Base-by-base conservation (phyloP, 2,888 invertebrate genomes). In the Perizoma affinitatum region DNA sequence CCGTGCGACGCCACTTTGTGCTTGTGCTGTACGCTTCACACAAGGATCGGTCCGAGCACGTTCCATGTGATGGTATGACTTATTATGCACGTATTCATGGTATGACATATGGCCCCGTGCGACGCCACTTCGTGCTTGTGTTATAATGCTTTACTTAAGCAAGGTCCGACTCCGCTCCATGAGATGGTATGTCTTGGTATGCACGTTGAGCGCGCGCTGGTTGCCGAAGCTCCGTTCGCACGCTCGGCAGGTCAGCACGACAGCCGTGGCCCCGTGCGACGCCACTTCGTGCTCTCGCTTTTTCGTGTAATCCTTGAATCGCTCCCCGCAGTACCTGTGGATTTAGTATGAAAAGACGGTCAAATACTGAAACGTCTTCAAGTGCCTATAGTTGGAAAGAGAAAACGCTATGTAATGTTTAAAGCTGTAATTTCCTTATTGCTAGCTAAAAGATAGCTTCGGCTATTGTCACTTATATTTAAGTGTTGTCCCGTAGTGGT, bases 141-240 rank as follows among this genome's bases (percentile, higher is more conserved):
- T 22, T 22, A 22, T 22, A 22, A 22, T 22, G 22, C 22, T 38
- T 38, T 22, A 60, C 56, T 61, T 62, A 6, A 51, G 51, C n/a
- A 57, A 49, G 6, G 49, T 54, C 10, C 58, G 40, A 5, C 45
- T 54, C 10, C 58, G 40, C 40, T 58, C 58, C 62, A 62, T 58
- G 11, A 58, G 43, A 54, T 62, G 62, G 10, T 51, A 54, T 1
- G 50, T 47, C 47, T 62, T 62, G 7, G 84, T 88, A 53, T 93
- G 93, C 1, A 84, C 81, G 5, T 87, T 90, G 11, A 93, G 72
- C 6, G 92, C 79, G 34, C 92, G 85, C 43, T 92, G 92, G 59
- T 92, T 92, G 40, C 86, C 84, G 66, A 92, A 93, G 0, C 78
- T 81, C 61, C 86, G 90, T 0, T 86, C 86, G 61, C 93, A 93